These are phyloP conservation scores for Magallana gigas DNA, from an alignment of 1,140 invertebrate species.

Conservation along the genomic window DNA sequence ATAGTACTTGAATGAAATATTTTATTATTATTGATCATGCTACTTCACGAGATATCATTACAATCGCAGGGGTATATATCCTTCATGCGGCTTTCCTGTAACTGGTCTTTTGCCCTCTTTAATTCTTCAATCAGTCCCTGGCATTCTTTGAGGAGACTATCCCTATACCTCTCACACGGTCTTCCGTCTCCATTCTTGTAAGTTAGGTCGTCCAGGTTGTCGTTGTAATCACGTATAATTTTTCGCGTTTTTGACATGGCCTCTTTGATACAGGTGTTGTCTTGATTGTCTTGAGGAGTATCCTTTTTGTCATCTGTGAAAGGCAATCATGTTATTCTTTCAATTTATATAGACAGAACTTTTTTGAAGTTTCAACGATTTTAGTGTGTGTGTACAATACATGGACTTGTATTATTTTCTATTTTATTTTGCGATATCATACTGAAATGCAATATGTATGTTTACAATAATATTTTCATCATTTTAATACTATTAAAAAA, in stretches of 20 bases:
- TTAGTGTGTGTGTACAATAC: no score
- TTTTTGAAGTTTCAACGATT: neutral
- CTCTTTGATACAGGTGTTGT: neutral
- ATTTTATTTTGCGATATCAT: no score
- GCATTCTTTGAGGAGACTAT: neutral
- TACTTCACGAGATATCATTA: no score
- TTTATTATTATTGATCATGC: no score
- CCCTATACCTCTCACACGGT: neutral
- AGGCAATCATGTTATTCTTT: neutral
- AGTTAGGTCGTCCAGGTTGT: neutral
- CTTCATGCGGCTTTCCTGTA: no score
- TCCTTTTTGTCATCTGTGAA: neutral
- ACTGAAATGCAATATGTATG: no score
- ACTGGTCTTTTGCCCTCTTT: neutral
- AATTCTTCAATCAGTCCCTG: neutral
- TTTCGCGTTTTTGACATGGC: neutral
- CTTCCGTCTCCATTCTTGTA: neutral
- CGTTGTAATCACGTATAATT: neutral
- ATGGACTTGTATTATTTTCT: no score
- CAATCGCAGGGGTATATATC: no score
- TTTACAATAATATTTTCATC: no score
- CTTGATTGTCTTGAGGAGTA: neutral
- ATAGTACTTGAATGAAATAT: no score
- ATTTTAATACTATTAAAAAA: no score
- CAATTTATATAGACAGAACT: neutral